Conservation (phyloP, 2,888 invertebrate genomes). For the Sinohyriopsis cumingii region DNA sequence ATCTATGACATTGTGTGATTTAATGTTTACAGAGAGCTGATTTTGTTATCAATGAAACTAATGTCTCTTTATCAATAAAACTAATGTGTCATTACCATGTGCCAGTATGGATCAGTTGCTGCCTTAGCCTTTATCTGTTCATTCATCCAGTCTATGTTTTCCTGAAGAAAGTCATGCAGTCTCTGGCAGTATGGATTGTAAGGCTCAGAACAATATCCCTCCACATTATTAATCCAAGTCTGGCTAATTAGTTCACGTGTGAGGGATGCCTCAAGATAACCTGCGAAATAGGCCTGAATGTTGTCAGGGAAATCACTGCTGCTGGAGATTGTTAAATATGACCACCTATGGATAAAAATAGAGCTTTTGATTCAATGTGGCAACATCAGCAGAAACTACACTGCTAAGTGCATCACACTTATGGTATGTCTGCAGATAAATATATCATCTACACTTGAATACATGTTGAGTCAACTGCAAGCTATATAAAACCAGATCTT, state of each 20-base stretch:
- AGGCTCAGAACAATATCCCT: conserved; percentile 75
- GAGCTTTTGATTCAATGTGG: too few relatives aligned
- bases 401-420: too few relatives aligned
- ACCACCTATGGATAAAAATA: conserved; percentile 79
- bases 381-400: too few relatives aligned
- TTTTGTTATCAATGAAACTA: too few relatives aligned
- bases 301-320: conserved; percentile 82
- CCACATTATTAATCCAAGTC: conserved; percentile 83
- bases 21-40: too few relatives aligned
- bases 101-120: conserved; percentile 83
- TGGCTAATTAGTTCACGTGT: conserved; percentile 83
- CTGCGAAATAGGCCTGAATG: conserved; percentile 89
- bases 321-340: conserved; percentile 85
- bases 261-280: conserved; percentile 86
- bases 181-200: conserved; percentile 77
- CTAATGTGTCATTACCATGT: conserved; percentile 78
- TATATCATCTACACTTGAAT: too few relatives aligned
- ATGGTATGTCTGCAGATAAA: too few relatives aligned
- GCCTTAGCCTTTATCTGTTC: conserved; percentile 75
- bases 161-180: conserved; percentile 79
- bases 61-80: too few relatives aligned
- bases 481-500: too few relatives aligned
- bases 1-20: too few relatives aligned
- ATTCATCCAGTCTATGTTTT: conserved; percentile 79
- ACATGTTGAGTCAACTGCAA: too few relatives aligned